Evolutionary conservation across 2,888 invertebrate genomes (phyloP).

Genomic region (Hylaea fasciaria): DNA sequence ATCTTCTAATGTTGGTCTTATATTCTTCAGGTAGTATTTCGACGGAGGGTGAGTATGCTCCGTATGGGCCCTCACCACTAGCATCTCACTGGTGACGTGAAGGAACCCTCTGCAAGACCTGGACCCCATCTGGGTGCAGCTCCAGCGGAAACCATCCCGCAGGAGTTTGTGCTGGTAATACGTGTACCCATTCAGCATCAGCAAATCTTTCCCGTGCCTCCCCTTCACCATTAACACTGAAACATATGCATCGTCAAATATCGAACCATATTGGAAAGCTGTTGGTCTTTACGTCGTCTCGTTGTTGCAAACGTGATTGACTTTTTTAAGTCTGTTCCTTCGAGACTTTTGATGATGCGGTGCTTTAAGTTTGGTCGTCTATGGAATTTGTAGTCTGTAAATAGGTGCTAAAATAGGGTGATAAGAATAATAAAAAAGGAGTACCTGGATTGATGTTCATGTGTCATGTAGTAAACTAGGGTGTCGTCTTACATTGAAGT

Average conservation of each 20-base stretch:
- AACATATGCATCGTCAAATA: conserved; percentile 30
- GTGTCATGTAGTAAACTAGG: too few relatives aligned
- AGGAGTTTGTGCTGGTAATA: conserved; percentile 78
- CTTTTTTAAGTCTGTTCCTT: too few relatives aligned
- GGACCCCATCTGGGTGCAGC: conserved; percentile 81
- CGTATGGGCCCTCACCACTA: conserved; percentile 72
- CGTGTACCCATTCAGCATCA: conserved; percentile 78
- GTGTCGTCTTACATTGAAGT: too few relatives aligned
- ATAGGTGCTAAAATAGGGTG: too few relatives aligned
- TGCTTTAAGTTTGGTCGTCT: too few relatives aligned
- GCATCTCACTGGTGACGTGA: conserved; percentile 72
- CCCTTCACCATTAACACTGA: conserved; percentile 75
- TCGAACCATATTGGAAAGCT: conserved; percentile 16
- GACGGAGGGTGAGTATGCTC: conserved; percentile 77
- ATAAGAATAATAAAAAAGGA: too few relatives aligned
- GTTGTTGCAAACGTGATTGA: too few relatives aligned
- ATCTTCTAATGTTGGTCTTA: conserved; percentile 45
- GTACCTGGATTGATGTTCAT: too few relatives aligned
- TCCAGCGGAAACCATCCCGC: conserved; percentile 77
- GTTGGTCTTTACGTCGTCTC: background rate
- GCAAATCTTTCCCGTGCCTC: conserved; percentile 71
- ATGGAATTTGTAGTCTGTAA: too few relatives aligned
- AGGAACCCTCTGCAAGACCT: conserved; percentile 77
- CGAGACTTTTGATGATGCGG: too few relatives aligned
- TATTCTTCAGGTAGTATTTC: conserved; percentile 64